Evolutionary conservation across 2,888 invertebrate genomes (phyloP), one percentile per base, ranked within the genome.

Genomic region (Hydrotaea cyrtoneurina): DNA sequence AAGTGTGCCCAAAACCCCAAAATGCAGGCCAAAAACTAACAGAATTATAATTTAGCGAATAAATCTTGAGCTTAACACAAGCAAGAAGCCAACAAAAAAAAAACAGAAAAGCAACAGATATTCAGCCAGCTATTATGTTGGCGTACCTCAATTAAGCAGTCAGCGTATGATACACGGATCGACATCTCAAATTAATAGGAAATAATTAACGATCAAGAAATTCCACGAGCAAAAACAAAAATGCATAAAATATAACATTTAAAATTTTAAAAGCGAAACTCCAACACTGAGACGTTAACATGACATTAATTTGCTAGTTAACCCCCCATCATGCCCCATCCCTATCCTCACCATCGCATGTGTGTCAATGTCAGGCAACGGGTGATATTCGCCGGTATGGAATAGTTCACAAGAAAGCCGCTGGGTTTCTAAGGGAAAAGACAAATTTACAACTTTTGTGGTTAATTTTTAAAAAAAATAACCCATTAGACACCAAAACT

Each of bases 1-100:
- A 23, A 21, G 23, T 59, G 59, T 59, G 59, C 59, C 59, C 23
- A 59, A 59, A 59, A 59, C 59, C 59, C 23, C 26, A 59, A 59
- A 59, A 23, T 26, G n/a, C 50, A 50, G 50, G 50, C 50, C 50
- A 50, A n/a, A n/a, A 50, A 50, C 15, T 15, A 59, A 59, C 15
- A 15, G 26, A 59, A 59, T 59, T 59, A 21, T 59, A 59, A 59
- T 59, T 26, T 26, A 26, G 23, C 59, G 26, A 3, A 59, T 59
- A 59, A 59, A 59, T 23, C 59, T 59, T 26, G 23, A 23, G 21
- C 7, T 21, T 7, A 59, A 59, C 59, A 59, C 59, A 59, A 26
- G 13, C 13, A 39, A 11, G 36, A 5, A 36, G 3, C 8, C 8
- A 46, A 7, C 46, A 7, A 46, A 11, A 46, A 2, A 13, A 15